phyloP scores from a whole-genome alignment of 2,113 vertebrate species.

The Acrocephalus arundinaceus region DNA sequence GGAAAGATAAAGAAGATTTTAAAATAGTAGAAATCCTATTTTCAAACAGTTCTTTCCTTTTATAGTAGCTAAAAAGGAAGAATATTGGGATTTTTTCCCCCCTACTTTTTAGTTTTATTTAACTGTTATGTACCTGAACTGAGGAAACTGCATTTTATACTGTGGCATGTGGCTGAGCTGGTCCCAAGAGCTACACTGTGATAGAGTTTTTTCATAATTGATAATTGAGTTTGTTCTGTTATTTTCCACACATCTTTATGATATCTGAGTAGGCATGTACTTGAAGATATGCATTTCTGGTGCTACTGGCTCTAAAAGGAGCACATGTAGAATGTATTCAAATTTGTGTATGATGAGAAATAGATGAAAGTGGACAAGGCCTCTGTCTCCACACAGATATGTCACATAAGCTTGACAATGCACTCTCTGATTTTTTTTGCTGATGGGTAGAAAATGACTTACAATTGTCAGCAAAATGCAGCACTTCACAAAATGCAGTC shows the following conservation, averaged over 20 bases:
- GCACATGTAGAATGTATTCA: background rate
- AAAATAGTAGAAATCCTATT: background rate
- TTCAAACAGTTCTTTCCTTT: background rate
- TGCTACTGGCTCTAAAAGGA: background rate
- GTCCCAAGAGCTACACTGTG: background rate
- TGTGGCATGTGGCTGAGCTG: background rate
- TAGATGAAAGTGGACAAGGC: background rate
- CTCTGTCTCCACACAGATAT: background rate
- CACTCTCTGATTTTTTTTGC: background rate
- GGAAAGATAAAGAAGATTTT: background rate
- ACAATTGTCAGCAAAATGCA: background rate
- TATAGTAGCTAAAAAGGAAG: background rate
- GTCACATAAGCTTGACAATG: background rate
- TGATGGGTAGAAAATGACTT: background rate
- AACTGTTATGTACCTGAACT: background rate
- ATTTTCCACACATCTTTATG: background rate
- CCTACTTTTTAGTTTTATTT: background rate
- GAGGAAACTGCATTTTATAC: background rate
- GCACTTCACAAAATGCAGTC: background rate
- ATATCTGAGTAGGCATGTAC: background rate
- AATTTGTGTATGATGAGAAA: background rate
- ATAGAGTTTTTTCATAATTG: background rate
- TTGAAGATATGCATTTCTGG: background rate
- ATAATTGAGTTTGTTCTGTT: background rate
- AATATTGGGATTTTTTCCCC: background rate